Evolutionary conservation across 2,888 invertebrate genomes (phyloP).

Genomic region (Monochamus alternatus): DNA sequence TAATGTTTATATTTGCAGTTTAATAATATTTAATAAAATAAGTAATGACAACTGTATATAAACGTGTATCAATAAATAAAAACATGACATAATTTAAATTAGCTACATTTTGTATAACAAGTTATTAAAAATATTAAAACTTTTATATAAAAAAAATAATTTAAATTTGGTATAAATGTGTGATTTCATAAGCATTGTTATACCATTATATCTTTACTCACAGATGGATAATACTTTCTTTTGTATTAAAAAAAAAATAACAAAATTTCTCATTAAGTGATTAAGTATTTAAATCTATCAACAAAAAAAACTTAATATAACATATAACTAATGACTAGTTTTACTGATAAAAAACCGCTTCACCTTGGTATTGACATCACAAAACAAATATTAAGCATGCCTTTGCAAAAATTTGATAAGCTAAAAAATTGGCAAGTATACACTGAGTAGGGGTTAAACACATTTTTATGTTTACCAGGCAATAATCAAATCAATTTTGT

Average conservation of each 20-base stretch:
- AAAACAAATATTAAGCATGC: conserved; percentile 14
- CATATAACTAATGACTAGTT: conserved; percentile 36
- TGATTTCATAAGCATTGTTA: conserved; percentile 10
- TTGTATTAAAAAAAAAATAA: conserved; percentile 5
- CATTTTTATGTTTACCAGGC: too few species aligned
- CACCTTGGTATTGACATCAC: conserved; percentile 27
- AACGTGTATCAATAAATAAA: conserved; percentile 27
- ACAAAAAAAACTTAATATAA: conserved; percentile 27
- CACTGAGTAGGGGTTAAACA: neutral
- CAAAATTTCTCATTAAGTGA: neutral
- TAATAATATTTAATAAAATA: conserved; percentile 28
- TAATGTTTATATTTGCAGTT: conserved; percentile 22
- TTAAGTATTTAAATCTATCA: neutral
- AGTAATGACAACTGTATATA: conserved; percentile 18
- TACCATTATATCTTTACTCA: conserved; percentile 1
- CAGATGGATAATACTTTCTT: conserved; percentile 13
- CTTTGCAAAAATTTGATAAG: neutral
- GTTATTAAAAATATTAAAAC: conserved; percentile 7
- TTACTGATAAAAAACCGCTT: conserved; percentile 30
- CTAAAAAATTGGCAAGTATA: neutral
- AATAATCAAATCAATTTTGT: too few species aligned
- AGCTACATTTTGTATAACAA: conserved; percentile 17
- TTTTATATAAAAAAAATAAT: conserved; percentile 19
- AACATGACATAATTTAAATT: conserved; percentile 32
- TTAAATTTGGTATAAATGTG: neutral